Conservation (phyloP, 2,888 invertebrate species). For the Nysson spinosus region DNA sequence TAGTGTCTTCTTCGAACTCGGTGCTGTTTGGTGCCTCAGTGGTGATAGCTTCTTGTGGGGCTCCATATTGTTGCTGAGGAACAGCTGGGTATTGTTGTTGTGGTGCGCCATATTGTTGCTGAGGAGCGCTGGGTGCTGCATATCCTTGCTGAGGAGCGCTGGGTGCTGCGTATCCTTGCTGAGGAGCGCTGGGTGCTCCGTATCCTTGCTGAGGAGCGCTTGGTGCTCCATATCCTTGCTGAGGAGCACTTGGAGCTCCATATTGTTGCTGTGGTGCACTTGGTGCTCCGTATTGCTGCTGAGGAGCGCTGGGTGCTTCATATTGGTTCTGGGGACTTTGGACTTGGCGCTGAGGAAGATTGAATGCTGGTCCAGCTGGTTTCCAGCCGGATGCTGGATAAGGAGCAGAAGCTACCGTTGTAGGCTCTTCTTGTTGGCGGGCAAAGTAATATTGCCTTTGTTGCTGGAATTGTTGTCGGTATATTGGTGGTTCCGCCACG, state of each 20-base stretch:
- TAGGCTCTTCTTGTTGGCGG: conserved; percentile 66
- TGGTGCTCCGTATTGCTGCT: conserved; percentile 54
- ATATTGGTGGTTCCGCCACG: conserved; percentile 77
- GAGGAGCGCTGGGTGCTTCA: conserved; percentile 54
- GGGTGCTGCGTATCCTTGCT: conserved; percentile 58
- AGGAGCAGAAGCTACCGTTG: conserved; percentile 65
- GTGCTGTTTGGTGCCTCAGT: conserved; percentile 73
- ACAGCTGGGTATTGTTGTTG: conserved; percentile 49
- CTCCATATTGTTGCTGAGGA: conserved; percentile 49
- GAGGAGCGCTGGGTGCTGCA: conserved; percentile 42
- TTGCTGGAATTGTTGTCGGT: conserved; percentile 68
- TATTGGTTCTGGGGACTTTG: conserved; percentile 54
- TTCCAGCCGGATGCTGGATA: conserved; percentile 77
- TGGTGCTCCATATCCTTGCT: conserved; percentile 52
- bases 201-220: conserved; percentile 65
- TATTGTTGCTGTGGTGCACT: conserved; percentile 58
- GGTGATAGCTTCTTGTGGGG: conserved; percentile 67
- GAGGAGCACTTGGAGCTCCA: conserved; percentile 31
- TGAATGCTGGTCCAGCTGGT: conserved; percentile 77
- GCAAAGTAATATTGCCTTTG: conserved; percentile 72
- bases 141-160: conserved; percentile 65
- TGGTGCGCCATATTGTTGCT: conserved; percentile 58
- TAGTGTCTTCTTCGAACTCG: conserved; percentile 69
- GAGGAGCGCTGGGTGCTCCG: conserved; percentile 43
- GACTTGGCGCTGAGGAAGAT: conserved; percentile 69